Base-by-base conservation (phyloP, 2,797 vertebrate genomes). In the Percopsis omiscomaycus region DNA sequence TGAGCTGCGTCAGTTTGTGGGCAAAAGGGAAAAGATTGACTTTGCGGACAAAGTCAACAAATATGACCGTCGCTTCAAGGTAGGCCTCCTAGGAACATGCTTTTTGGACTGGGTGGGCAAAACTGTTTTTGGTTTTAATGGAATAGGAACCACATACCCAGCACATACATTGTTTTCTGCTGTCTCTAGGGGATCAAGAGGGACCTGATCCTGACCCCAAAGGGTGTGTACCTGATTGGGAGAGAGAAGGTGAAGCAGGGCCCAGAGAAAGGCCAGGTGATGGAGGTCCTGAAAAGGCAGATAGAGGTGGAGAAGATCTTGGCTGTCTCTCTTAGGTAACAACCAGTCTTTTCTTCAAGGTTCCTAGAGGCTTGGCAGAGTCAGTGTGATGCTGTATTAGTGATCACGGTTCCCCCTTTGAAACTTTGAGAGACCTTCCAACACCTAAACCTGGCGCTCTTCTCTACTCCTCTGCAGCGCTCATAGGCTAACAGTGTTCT, bases 221-320 rank as follows among this genome's bases (percentile, higher is more conserved):
- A 94, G 84, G 94, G 93, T 61, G 82, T 99, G 70, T 98, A 98
- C 86, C 87, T 99, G 82, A 96, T 99, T 0, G 98, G 98, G 65
- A 90, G 96, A 68, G 96, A 99, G 53, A 99, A 99, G 80, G 88
- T 98, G 73, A 98, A 97, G 77, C 95, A 99, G 71, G 98, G 98
- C 2, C 94, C 96, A 0, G 96, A 98, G 74, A 98, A 96, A 73
- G 98, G 98, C 30, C 93, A 93, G 42, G 95, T 99, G 82, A 98
- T 92, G 2, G 98, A 99, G 77, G 95, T 98, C 68, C 67, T 99
- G 64, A 99, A 99, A 89, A 91, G 96, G 64, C 89, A 85, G 76
- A 94, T 99, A 0, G 96, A 98, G 14, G 77, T 98, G 82, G 96
- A 98, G 66, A 94, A 93, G 83, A 93, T 99, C 85, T 77, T 96